Base-by-base conservation (phyloP, 2,888 invertebrate species). In the Brenthis daphne region DNA sequence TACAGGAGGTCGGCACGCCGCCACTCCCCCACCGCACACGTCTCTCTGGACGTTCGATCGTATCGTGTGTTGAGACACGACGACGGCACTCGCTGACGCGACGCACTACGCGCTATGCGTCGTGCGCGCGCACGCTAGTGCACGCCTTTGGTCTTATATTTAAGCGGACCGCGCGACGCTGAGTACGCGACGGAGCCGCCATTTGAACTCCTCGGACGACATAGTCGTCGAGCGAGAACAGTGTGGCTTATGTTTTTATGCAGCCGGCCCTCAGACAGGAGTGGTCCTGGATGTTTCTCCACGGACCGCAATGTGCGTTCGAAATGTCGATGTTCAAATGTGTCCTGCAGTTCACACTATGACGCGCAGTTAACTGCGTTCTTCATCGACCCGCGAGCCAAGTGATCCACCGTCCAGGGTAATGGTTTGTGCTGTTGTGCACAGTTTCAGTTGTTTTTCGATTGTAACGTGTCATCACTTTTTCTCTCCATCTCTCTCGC, bases 311-410 rank as follows among this genome's bases (percentile, higher is more conserved):
- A 94, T 93, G 85, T 94, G 94, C 94, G 93, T 94, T 94, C 93
- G 87, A 94, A 93, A 89, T 88, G 90, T 94, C 93, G 92, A 94
- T 94, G 94, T 89, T 95, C 90, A 90, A 76, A 78, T 90, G 93
- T 92, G 90, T 91, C 86, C 88, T 91, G 90, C 90, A 87, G 82
- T 85, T 90, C 88, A 89, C 88, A 89, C 79, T 84, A 81, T 84
- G 82, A 80, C 85, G 81, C 88, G 86, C 87, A 86, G 82, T 84
- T 87, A 78, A 80, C 91, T 93, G 93, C 93, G 93, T 91, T 93
- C 92, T 94, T 94, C 93, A 94, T 94, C 93, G 93, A 93, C 88
- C 86, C 90, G 90, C 90, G 93, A 93, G 92, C 93, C 93, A 88
- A 93, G 93, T 93, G 93, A 93, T 93, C 93, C 93, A 88, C 90